A percentile compares a stretch with the other conserved stretches of the same genome.
phyloP scores from a whole-genome alignment of 2,797 vertebrate species.

The Echeneis naucrates region DNA sequence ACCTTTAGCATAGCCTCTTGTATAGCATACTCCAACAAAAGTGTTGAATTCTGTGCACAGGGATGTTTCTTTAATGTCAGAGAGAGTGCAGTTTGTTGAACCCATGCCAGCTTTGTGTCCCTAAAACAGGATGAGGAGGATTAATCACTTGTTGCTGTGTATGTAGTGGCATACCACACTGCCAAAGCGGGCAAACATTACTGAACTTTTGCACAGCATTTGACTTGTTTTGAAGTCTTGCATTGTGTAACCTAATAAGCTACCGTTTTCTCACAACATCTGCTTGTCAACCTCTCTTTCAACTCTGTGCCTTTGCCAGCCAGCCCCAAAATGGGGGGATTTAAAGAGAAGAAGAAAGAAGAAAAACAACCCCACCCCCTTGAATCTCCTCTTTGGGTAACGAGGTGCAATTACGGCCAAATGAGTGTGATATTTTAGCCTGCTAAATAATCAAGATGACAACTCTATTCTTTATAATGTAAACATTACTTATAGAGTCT shows the following conservation, averaged over 20 bases:
- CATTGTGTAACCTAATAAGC: conserved; percentile 84
- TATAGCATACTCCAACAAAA: conserved; percentile 25
- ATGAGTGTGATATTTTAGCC: conserved; percentile 76
- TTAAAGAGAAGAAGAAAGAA: conserved; percentile 63
- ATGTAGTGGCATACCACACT: conserved; percentile 50
- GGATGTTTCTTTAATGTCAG: conserved; percentile 51
- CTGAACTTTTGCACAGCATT: conserved; percentile 77
- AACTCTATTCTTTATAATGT: conserved; percentile 65
- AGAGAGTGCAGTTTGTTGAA: conserved; percentile 68
- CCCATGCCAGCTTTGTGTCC: conserved; percentile 62
- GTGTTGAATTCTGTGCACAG: conserved; percentile 37
- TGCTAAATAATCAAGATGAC: conserved; percentile 62
- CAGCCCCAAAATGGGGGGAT: conserved; percentile 59
- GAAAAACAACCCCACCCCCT: conserved; percentile 53
- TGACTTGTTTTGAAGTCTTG: conserved; percentile 73
- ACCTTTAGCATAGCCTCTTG: conserved; percentile 30
- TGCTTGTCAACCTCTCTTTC: conserved; percentile 83
- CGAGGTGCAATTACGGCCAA: conserved; percentile 69
- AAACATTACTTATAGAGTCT: conserved; percentile 67
- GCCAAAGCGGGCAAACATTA: conserved; percentile 61
- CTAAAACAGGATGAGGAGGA: conserved; percentile 64
- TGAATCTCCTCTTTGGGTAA: conserved; percentile 65
- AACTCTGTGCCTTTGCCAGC: conserved; percentile 71
- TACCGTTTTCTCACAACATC: conserved; percentile 84
- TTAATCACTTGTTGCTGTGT: conserved; percentile 75